These are phyloP conservation scores for Lasioglossum oenotherae DNA, from an alignment of 2,888 invertebrate species.

Conservation along the genomic window DNA sequence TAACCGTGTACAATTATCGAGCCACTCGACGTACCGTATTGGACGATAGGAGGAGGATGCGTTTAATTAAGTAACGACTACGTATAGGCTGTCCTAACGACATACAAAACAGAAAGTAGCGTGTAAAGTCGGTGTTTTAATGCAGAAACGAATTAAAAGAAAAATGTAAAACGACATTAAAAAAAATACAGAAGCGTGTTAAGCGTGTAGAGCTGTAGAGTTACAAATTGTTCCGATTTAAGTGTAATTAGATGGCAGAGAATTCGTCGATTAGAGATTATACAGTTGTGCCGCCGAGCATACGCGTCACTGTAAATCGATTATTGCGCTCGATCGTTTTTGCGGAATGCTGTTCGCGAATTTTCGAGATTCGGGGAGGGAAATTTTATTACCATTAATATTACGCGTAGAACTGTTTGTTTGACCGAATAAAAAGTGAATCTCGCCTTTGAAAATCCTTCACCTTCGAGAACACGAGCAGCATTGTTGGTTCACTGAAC, in stretches of 20 bases:
- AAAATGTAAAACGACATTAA: background rate
- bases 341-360: conserved; percentile 4
- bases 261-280: conserved; percentile 18
- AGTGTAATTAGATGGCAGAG: conserved; percentile 29
- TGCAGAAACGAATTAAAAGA: background rate
- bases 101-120: conserved; percentile 73
- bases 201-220: conserved; percentile 35
- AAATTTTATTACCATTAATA: background rate
- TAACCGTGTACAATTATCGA: conserved; percentile 39
- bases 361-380: background rate
- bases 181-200: conserved; percentile 6
- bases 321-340: background rate
- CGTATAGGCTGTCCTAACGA: conserved; percentile 71
- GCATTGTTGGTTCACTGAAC: no score
- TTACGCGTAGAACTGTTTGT: no score
- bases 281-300: background rate
- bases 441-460: no score
- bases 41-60: conserved; percentile 12
- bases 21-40: conserved; percentile 46
- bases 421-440: no score
- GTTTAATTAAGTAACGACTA: conserved; percentile 52
- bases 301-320: conserved; percentile 12
- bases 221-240: conserved; percentile 35
- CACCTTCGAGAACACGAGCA: no score
- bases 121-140: conserved; percentile 73